Base-by-base conservation (phyloP, 2,113 vertebrate genomes). In the Alexandromys fortis region DNA sequence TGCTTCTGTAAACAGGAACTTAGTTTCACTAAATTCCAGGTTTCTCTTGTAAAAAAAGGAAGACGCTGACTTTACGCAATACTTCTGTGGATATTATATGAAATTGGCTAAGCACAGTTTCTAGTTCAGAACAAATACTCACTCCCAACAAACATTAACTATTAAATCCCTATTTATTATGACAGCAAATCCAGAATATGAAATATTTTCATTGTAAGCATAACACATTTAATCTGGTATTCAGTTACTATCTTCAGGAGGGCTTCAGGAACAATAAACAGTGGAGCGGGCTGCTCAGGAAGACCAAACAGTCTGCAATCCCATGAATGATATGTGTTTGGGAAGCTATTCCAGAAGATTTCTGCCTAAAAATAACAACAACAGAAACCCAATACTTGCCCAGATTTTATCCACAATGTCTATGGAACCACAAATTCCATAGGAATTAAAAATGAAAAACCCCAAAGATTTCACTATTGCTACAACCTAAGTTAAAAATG, bases 401-500 rank as follows among this genome's bases (percentile, higher is more conserved):
- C 77, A 87, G 78, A 97, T 94, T 97, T 83, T 75, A 94, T 67
- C 91, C 78, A 85, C 52, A 55, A 55, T 78, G 94, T 97, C 95
- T 94, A 94, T 73, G 90, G 96, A 94, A 83, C 89, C 95, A 89
- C n/a, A 96, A 92, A 96, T 97, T 96, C 94, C 91, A 94, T 90
- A 94, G 94, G 96, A 94, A 96, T 96, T 86, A 88, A 96, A 96
- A 97, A 93, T 22, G 2, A 97, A 93, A 96, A 97, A 33, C 73
- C 95, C 90, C 87, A 92, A 92, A 90, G 88, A 93, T 77, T 96
- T 92, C 81, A 82, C 90, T 81, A 75, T 94, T 82, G 35, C 90
- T 86, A 95, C 33, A 96, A 88, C 19, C 61, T 72, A 94, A 93
- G 92, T 92, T 96, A 96, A 96, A 97, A 97, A 96, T 70, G 93